Evolutionary conservation across 2,797 vertebrate genomes (phyloP).

Genomic region (Mormyrus proboscirostris): DNA sequence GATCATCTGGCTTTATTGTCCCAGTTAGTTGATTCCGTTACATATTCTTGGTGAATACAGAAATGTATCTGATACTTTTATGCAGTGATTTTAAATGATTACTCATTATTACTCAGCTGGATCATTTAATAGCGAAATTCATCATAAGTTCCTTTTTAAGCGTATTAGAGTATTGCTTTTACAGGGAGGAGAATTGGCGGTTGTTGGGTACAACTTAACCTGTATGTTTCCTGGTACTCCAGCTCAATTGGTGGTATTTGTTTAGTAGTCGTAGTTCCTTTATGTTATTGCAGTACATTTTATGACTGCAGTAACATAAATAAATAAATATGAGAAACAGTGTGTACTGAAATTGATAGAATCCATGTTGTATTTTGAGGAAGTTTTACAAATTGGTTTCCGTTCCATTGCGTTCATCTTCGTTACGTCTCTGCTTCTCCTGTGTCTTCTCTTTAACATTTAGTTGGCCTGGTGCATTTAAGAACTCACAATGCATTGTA

Average conservation of each 20-base stretch:
- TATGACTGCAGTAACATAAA: too few relatives aligned
- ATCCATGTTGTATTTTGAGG: background rate
- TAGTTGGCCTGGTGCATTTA: background rate
- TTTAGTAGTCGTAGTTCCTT: background rate
- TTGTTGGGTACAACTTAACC: too few relatives aligned
- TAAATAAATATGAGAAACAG: background rate
- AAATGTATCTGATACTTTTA: background rate
- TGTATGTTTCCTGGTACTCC: too few relatives aligned
- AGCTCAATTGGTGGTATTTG: too few relatives aligned
- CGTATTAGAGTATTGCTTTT: too few relatives aligned
- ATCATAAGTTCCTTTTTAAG: too few relatives aligned
- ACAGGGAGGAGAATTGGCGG: too few relatives aligned
- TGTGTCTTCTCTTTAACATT: background rate
- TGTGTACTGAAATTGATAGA: background rate
- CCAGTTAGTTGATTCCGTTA: background rate
- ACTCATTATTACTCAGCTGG: background rate
- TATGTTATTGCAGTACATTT: background rate
- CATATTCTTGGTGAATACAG: background rate
- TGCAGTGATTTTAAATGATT: background rate
- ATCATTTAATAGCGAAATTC: too few relatives aligned
- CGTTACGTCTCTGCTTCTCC: background rate
- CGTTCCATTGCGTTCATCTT: background rate
- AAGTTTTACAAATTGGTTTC: background rate
- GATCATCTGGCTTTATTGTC: background rate
- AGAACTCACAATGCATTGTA: background rate